phyloP scores from a whole-genome alignment of 92 coral and sea anemone genomes.

The Zoanthus solanderi region DNA sequence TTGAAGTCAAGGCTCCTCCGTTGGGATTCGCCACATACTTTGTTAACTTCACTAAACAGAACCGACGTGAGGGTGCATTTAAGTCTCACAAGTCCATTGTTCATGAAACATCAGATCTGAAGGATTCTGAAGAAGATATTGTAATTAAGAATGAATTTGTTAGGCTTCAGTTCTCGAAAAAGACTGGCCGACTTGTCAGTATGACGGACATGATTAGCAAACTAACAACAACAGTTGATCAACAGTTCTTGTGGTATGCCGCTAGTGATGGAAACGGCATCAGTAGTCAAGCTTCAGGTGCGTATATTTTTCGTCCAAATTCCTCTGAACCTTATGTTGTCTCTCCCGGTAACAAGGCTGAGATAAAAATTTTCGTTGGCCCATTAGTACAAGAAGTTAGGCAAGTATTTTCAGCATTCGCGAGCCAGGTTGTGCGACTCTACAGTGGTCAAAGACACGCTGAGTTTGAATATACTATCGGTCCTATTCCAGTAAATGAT shows the following conservation, averaged over 20 bases:
- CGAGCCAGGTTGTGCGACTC: conserved; percentile 92
- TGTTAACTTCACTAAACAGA: conserved; percentile 46
- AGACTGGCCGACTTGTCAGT: conserved; percentile 80
- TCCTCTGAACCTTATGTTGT: conserved; percentile 62
- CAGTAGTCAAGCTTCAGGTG: conserved; percentile 84
- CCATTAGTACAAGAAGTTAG: conserved; percentile 90
- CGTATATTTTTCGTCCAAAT: conserved; percentile 95
- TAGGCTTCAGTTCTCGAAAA: conserved; percentile 71
- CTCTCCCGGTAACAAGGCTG: conserved; percentile 63
- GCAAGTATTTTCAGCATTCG: conserved; percentile 85
- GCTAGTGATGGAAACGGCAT: conserved; percentile 70
- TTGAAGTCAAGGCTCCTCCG: conserved; percentile 79
- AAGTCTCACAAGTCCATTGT: not conserved
- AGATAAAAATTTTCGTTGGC: conserved; percentile 67
- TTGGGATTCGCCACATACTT: conserved; percentile 88
- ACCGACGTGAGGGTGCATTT: not conserved
- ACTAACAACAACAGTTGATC: conserved; percentile 66
- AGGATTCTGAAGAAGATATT: conserved; percentile 13
- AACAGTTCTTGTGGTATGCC: conserved; percentile 93
- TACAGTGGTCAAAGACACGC: conserved; percentile 78
- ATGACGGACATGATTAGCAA: conserved; percentile 79
- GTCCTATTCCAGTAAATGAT: conserved; percentile 91
- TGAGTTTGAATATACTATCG: conserved; percentile 97
- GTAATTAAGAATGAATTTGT: conserved; percentile 75
- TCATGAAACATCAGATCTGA: not conserved